Evolutionary conservation across 1,140 invertebrate species (phyloP), one percentile per base, ranked within the genome.

Genomic region (Zaprionus lachaisei): DNA sequence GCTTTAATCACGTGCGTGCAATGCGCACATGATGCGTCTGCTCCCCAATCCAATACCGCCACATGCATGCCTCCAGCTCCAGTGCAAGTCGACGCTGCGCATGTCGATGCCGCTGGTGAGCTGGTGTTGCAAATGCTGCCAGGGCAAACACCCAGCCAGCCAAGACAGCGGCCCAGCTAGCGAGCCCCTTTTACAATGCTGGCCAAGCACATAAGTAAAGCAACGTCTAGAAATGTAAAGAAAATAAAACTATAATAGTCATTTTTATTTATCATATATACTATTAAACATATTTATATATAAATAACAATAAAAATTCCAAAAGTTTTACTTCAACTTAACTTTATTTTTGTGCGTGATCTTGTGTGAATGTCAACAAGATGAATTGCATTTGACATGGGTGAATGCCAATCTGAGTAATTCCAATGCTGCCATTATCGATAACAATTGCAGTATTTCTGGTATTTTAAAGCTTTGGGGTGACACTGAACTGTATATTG

Each of bases 1-100:
- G 82, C 84, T 89, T 89, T 90, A 89, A 89, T 89, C 84, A 89
- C 84, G 84, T 90, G 84, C 84, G 84, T 89, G 84, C 85, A 90
- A 80, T 81, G 81, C 69, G 81, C 85, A 89, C 79, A 89, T 80
- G 84, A 90, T 85, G 86, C 76, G 72, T 54, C 55, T 64, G 71
- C 55, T 68, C 76, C 75, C 78, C 73, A 87, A 73, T 80, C 67
- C 44, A 71, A 60, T 28, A 34, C 54, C 28, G 61, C 61, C 38
- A 38, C 64, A 67, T 72, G 56, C 74, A 77, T 77, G 74, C 70
- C 61, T 54, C 55, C 56, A 72, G 74, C 70, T 26, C 26, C 22
- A 70, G 64, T 14, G 9, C 9, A 37, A 56, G 49, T 47, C 31
- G 38, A 14, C 12, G 56, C 56, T 38, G n/a, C 41, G 20, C 56